Evolutionary conservation across 2,888 invertebrate genomes (phyloP).

Genomic region (Druceiella hillmani): DNA sequence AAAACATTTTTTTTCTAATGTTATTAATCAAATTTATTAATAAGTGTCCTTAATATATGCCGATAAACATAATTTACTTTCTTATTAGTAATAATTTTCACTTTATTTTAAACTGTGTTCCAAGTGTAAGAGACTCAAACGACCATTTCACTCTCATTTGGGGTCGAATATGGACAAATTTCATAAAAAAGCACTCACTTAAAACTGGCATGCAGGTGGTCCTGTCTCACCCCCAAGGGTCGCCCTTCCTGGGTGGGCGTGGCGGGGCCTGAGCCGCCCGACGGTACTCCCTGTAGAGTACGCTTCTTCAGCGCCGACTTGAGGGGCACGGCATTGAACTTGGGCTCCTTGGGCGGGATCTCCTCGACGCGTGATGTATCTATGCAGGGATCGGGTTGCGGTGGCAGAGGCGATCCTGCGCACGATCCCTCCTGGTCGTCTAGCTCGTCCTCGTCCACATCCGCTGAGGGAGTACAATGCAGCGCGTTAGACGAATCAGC

Average conservation of each 20-base stretch:
- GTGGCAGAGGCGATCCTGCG: conserved; percentile 52
- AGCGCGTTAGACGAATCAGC: too few species aligned
- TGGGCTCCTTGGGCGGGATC: conserved; percentile 89
- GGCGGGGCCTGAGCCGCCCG: conserved; percentile 56
- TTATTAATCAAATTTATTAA: too few species aligned
- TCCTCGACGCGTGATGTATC: conserved; percentile 85
- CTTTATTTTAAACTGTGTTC: background rate
- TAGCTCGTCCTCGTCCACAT: conserved; percentile 55
- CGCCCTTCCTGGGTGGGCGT: conserved; percentile 70
- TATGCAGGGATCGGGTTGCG: conserved; percentile 60
- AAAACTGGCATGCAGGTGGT: conserved; percentile 71
- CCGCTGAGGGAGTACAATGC: conserved; percentile 30
- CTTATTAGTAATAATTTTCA: too few species aligned
- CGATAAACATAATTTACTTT: too few species aligned
- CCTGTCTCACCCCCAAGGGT: conserved; percentile 56
- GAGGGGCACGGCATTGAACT: conserved; percentile 84
- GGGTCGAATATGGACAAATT: background rate
- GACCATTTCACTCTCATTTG: background rate
- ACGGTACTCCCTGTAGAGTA: conserved; percentile 35
- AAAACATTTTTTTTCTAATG: too few species aligned
- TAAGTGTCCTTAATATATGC: too few species aligned
- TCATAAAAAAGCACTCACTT: conserved; percentile 70
- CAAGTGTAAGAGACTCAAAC: background rate
- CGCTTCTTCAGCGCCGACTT: conserved; percentile 91
- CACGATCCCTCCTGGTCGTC: conserved; percentile 62